Base-by-base conservation (phyloP, 2,888 invertebrate species). In the Eueremaeus valkanovi region DNA sequence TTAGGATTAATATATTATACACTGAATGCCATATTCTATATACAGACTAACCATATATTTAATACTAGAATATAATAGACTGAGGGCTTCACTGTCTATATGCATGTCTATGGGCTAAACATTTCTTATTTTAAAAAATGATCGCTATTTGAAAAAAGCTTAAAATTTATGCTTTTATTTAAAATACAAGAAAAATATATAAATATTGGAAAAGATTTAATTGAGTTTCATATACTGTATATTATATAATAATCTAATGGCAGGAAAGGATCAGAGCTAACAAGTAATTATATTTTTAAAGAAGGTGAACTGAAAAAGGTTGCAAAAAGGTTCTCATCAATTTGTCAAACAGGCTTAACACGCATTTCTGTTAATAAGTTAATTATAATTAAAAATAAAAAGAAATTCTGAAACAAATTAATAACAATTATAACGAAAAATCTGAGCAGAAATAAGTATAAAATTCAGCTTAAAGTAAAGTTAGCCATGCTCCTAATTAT, bases 321-420 rank as follows among this genome's bases (percentile, higher is more conserved):
- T 29, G 3, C 16, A 58, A 61, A 61, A 61, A n/a, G n/a, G 29
- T 61, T 61, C 61, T 61, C 61, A 61, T 61, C 61, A 61, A 61
- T 61, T 61, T 61, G 61, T 61, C 61, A 61, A 31, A 61, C 6
- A 29, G 24, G 16, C 29, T 1, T 5, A 27, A 55, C 61, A 61
- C 9, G 24, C 61, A 61, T 61, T 29, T 31, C 31, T 16, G 9
- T 18, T 27, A 61, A 61, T 33, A 31, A 61, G 61, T 61, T 31
- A 61, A 61, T 61, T 61, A 61, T 61, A 13, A n/a, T 8, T 13
- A 42, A 11, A n/a, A n/a, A n/a, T n/a, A n/a, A n/a, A n/a, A n/a
- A n/a, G n/a, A n/a, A n/a, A n/a, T n/a, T n/a, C 18, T 36, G 36
- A 36, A 36, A 16, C 16, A 45, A 45, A 45, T 16, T 45, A 45